Evolutionary conservation across 1,140 invertebrate species (phyloP).

Genomic region (Lycorma delicatula): DNA sequence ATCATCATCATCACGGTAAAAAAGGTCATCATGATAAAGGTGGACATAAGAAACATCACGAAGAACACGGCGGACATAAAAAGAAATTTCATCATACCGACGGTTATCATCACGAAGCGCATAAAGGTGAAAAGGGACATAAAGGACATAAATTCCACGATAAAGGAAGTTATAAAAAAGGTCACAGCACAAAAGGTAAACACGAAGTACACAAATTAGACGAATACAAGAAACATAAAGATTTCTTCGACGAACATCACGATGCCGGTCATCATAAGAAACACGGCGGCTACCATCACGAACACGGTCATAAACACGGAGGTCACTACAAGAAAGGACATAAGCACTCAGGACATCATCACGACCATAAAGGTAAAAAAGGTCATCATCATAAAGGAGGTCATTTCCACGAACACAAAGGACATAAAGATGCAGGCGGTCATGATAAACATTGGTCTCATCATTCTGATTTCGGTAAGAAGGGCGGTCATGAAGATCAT

Average conservation of each 20-base stretch:
- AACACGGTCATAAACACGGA: conserved; percentile 55
- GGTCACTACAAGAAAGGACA: conserved; percentile 66
- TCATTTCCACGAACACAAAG: conserved; percentile 50
- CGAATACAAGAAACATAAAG: conserved; percentile 61
- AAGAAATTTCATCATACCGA: conserved; percentile 53
- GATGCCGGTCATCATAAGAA: conserved; percentile 53
- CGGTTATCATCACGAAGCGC: conserved; percentile 36
- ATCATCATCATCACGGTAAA: conserved; percentile 53
- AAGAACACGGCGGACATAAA: conserved; percentile 51
- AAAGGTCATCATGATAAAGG: conserved; percentile 59
- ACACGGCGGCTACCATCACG: conserved; percentile 48
- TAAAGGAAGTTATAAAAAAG: conserved; percentile 52
- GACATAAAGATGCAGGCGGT: conserved; percentile 56
- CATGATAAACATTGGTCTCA: conserved; percentile 56
- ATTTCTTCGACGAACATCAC: conserved; percentile 57
- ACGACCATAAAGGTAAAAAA: conserved; percentile 50
- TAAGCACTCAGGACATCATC: conserved; percentile 54
- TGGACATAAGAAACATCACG: conserved; percentile 52
- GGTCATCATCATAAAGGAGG: conserved; percentile 50
- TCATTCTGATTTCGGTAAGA: conserved; percentile 54
- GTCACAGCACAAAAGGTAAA: conserved; percentile 52
- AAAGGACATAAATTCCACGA: conserved; percentile 57
- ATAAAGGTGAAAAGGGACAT: conserved; percentile 50
- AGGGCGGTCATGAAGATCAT: conserved; percentile 53
- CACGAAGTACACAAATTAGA: conserved; percentile 61